phyloP scores from a whole-genome alignment of 2,113 vertebrate species.

The Poecile atricapillus region DNA sequence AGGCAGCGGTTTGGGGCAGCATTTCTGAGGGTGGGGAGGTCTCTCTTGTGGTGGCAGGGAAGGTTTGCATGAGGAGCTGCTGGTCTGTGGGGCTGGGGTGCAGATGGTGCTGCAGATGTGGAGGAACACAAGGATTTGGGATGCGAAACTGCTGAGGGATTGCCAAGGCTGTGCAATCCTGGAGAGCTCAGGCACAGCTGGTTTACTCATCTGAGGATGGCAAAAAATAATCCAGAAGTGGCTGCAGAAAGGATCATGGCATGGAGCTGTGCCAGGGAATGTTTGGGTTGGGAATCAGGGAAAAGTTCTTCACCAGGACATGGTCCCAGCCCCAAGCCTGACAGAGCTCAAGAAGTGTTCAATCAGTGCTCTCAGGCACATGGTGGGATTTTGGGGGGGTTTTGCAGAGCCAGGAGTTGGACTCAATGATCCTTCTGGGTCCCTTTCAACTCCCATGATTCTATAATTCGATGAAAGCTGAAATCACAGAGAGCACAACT shows the following conservation, averaged over 20 bases:
- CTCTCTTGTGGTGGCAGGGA: neutral
- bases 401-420: neutral
- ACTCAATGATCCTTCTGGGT: neutral
- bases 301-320: neutral
- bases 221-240: neutral
- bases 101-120: neutral
- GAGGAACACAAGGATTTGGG: neutral
- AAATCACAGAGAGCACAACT: neutral
- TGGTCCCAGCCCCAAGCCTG: neutral
- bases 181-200: neutral
- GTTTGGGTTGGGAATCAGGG: neutral
- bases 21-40: neutral
- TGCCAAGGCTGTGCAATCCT: neutral
- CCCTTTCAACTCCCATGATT: neutral
- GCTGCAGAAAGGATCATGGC: neutral
- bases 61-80: neutral
- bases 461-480: neutral
- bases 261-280: neutral
- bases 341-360: neutral
- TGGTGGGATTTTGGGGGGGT: neutral
- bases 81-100: neutral
- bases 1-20: neutral
- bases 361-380: fast-evolving
- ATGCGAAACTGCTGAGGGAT: neutral
- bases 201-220: neutral